Conservation (phyloP, 92 coral and sea anemone species). For the Umimayanthus kanabou region DNA sequence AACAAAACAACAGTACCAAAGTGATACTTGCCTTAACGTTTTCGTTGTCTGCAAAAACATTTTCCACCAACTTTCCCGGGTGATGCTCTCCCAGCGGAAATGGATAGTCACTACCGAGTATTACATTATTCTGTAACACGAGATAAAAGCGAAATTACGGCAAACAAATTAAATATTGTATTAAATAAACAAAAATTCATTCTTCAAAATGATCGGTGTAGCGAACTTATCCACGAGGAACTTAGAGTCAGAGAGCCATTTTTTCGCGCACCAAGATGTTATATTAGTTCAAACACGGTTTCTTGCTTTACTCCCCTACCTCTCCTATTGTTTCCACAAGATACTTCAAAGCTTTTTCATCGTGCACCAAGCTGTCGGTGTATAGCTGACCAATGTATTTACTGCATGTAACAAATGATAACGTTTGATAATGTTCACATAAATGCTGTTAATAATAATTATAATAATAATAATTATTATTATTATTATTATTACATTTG, state of each 20-base stretch:
- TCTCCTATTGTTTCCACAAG: constrained; percentile 81
- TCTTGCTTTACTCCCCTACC: constrained; percentile 48
- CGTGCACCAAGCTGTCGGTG: constrained; percentile 90
- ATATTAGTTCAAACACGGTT: too few species aligned
- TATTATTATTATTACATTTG: neutral
- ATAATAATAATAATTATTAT: neutral
- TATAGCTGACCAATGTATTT: constrained; percentile 86
- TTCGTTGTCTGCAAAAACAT: constrained; percentile 62
- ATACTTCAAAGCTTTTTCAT: constrained; percentile 74
- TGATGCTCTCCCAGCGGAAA: constrained; percentile 92
- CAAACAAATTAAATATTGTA: neutral
- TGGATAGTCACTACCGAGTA: constrained; percentile 96
- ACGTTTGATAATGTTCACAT: neutral
- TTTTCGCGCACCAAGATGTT: neutral
- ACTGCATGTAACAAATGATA: constrained; percentile 28
- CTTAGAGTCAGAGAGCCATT: neutral
- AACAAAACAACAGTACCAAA: neutral
- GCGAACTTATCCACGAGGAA: neutral
- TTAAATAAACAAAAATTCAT: neutral
- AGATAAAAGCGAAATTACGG: neutral
- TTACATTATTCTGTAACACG: constrained; percentile 75
- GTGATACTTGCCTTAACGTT: constrained; percentile 62
- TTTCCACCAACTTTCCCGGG: constrained; percentile 91
- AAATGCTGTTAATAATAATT: neutral
- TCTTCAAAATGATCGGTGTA: neutral